Evolutionary conservation across 1,140 invertebrate genomes (phyloP).

Genomic region (Aradophagus sp.): DNA sequence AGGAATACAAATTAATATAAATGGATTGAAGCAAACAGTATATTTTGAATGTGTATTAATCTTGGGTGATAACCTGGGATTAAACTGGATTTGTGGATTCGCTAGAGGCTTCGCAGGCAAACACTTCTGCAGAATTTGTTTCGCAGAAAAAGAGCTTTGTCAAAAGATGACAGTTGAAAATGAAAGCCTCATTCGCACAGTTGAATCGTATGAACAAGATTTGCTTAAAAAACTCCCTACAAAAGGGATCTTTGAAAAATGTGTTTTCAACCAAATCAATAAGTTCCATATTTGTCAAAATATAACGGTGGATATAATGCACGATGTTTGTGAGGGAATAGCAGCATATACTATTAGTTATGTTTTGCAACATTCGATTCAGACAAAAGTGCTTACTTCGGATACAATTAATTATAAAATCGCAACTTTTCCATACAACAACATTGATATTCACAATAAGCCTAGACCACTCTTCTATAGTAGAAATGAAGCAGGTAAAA

Average conservation of each 20-base stretch:
- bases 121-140: conserved; percentile 5
- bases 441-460: background rate
- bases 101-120: conserved; percentile 15
- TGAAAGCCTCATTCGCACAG: conserved; percentile 1
- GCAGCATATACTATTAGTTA: conserved; percentile 12
- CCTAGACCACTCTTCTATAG: background rate
- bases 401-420: background rate
- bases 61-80: conserved; percentile 26
- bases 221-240: background rate
- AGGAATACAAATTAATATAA: background rate
- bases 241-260: conserved; percentile 25
- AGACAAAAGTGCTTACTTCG: background rate
- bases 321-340: conserved; percentile 31
- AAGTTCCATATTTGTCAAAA: conserved; percentile 35
- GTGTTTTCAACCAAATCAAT: conserved; percentile 28
- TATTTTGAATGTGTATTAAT: conserved; percentile 13
- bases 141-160: background rate
- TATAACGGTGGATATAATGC: conserved; percentile 17
- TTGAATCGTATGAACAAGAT: conserved; percentile 12
- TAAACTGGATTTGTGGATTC: conserved; percentile 41
- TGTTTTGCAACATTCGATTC: background rate
- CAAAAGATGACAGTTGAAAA: conserved; percentile 5
- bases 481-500: background rate
- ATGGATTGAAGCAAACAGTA: background rate
- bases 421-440: background rate